Evolutionary conservation across 2,888 invertebrate species (phyloP).

Genomic region (Drosophila pseudotalamancana): DNA sequence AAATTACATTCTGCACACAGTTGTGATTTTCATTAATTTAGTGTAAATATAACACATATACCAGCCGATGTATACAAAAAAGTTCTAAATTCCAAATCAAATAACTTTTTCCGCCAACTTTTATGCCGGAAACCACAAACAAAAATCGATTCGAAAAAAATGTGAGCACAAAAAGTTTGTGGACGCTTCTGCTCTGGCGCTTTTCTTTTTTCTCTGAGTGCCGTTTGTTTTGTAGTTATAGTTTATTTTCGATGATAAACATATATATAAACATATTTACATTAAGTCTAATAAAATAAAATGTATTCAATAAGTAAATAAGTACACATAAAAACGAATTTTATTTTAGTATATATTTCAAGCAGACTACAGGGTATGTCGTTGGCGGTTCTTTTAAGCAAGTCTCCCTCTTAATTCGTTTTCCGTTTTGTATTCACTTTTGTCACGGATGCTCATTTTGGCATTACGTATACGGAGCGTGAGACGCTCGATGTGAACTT

Average conservation of each 20-base stretch:
- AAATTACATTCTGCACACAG: slow-evolving; percentile 76
- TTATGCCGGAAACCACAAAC: slow-evolving; percentile 63
- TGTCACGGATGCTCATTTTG: slow-evolving; percentile 49
- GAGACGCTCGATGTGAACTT: slow-evolving; percentile 34
- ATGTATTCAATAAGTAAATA: too few relatives aligned
- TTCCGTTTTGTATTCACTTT: slow-evolving; percentile 28
- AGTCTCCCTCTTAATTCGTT: slow-evolving; percentile 11
- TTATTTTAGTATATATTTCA: not conserved
- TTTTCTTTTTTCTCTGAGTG: not conserved
- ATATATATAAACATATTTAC: too few relatives aligned
- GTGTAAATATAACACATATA: slow-evolving; percentile 65
- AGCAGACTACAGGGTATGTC: slow-evolving; percentile 6
- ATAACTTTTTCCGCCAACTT: slow-evolving; percentile 69
- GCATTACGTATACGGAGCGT: slow-evolving; percentile 59
- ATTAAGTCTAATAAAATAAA: too few relatives aligned
- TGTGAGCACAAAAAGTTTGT: slow-evolving; percentile 42
- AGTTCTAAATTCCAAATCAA: slow-evolving; percentile 68
- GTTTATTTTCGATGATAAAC: too few relatives aligned
- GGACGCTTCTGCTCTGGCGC: slow-evolving; percentile 19
- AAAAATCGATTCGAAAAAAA: slow-evolving; percentile 48
- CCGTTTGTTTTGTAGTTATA: not conserved
- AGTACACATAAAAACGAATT: not conserved
- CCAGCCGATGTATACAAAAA: slow-evolving; percentile 24
- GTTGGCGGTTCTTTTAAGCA: not conserved
- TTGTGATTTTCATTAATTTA: slow-evolving; percentile 77